These are phyloP conservation scores for Megalops atlanticus DNA, from an alignment of 2,113 vertebrate species.

Conservation along the genomic window DNA sequence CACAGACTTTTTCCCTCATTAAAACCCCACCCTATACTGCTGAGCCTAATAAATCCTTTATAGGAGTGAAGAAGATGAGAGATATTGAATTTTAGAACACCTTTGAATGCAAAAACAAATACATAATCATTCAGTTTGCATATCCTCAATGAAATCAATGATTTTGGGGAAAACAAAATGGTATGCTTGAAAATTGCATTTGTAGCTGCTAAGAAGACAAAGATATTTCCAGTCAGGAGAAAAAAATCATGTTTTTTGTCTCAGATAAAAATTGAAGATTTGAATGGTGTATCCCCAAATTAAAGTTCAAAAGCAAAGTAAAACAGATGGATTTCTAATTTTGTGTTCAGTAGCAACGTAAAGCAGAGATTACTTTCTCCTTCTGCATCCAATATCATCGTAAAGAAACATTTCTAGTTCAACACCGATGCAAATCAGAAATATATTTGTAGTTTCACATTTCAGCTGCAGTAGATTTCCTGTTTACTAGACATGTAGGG, in stretches of 20 bases:
- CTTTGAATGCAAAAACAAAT: constrained; percentile 10
- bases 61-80: background rate
- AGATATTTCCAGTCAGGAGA: background rate
- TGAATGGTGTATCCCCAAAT: background rate
- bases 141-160: background rate
- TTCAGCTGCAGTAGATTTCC: too few relatives aligned
- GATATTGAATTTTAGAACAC: background rate
- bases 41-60: background rate
- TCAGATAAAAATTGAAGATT: background rate
- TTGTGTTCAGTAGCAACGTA: background rate
- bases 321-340: background rate
- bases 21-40: background rate
- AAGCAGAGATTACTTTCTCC: background rate
- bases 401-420: too few relatives aligned
- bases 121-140: constrained; percentile 3
- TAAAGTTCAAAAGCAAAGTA: background rate
- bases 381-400: background rate
- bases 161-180: background rate
- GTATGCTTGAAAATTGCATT: background rate
- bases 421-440: too few relatives aligned
- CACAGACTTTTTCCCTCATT: background rate
- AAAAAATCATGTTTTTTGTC: background rate
- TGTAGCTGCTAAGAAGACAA: background rate
- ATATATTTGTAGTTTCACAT: too few relatives aligned
- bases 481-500: background rate